Percentiles rank a stretch among this genome's conserved stretches.
Evolutionary conservation across 2,888 invertebrate species (phyloP).

Genomic region (Chironomus riparius): DNA sequence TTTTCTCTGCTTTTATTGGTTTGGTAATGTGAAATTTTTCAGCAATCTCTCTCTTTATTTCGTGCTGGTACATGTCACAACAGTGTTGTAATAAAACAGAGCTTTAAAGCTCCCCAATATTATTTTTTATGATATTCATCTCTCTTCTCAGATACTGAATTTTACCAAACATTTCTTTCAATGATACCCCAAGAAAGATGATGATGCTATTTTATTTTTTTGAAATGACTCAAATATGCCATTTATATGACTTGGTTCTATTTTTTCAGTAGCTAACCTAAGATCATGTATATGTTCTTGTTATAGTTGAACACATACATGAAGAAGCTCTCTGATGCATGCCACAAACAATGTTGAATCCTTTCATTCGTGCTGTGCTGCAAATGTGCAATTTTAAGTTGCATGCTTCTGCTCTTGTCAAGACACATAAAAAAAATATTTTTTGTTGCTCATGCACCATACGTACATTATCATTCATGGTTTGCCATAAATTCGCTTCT

Average conservation of each 20-base stretch:
- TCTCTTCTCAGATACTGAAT: too few relatives aligned
- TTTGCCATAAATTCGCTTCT: constrained; percentile 21
- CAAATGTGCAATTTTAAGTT: constrained; percentile 3
- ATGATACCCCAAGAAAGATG: background rate
- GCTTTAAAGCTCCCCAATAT: constrained; percentile 23
- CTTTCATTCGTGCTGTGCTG: background rate
- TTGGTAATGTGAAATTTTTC: constrained; percentile 5
- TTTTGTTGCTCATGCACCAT: background rate
- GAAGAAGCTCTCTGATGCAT: background rate
- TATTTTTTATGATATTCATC: background rate
- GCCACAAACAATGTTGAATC: background rate
- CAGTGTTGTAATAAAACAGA: constrained; percentile 12
- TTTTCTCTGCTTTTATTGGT: constrained; percentile 5
- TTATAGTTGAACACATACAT: background rate
- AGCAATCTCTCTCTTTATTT: background rate
- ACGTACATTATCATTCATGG: constrained; percentile 27
- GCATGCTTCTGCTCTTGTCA: background rate
- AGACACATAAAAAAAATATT: background rate
- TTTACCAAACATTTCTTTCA: background rate
- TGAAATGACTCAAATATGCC: background rate
- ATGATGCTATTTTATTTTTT: background rate
- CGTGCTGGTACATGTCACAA: background rate
- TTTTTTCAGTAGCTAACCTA: background rate
- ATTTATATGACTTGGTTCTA: background rate
- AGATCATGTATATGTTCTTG: background rate